Evolutionary conservation across 2,113 vertebrate genomes (phyloP), one percentile per base, ranked within the genome.

Genomic region (Malurus alboscapulatus): DNA sequence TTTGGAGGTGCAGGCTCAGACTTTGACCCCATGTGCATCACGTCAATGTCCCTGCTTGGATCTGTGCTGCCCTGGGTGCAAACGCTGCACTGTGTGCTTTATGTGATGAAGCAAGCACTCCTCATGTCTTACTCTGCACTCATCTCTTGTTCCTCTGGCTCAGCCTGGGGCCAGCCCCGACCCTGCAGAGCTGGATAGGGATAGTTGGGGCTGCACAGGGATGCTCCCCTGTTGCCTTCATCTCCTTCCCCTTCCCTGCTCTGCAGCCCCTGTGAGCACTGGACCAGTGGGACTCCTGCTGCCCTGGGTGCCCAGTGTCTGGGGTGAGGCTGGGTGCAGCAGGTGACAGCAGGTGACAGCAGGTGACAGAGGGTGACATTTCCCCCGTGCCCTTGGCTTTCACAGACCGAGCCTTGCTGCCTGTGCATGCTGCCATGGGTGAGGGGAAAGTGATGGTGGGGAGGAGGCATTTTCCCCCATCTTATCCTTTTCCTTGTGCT

Each of bases 201-300:
- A 14, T 1, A 1, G 2, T 1, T 58, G 15, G n/a, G 20, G 36
- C 17, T 38, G 19, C 63, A 51, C 5, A 4, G 36, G 26, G 9
- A 9, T 36, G 4, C 5, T 25, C 17, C 20, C n/a, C 34, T 10
- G 6, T 20, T 63, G 48, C 26, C 26, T 63, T 55, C 22, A 18
- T 6, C 48, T 72, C 48, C 27, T 21, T 3, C 26, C 20, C 29
- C 17, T 67, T 53, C 32, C 44, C 13, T 42, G 30, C 36, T 84
- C 58, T 27, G 3, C 0, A 0, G 24, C 3, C 11, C 19, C 34
- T 2, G 3, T 38, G 58, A 59, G 17, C 3, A 0, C 0, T 34
- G 59, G 21, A 26, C 9, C 9, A 1, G 10, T 22, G 19, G 50
- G 2, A 1, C 1, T 1, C 13, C 9, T 57, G n/a, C 25, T 82